Conservation (phyloP, 2,113 vertebrate genomes). For the Cnemophilus loriae region DNA sequence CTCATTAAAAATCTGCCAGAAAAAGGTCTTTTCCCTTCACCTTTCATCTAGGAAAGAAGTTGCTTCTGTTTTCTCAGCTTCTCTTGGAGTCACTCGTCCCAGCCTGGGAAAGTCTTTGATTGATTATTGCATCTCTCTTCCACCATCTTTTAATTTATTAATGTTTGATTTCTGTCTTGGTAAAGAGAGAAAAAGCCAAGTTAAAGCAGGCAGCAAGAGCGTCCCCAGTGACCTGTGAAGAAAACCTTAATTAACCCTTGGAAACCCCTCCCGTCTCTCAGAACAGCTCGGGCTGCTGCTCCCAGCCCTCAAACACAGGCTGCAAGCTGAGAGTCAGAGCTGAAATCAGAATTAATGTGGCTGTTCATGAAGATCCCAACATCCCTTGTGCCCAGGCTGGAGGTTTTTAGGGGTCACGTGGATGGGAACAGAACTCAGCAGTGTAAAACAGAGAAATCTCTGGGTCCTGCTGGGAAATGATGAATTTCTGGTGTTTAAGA, state of each 20-base stretch:
- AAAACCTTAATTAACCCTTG: neutral
- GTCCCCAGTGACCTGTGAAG: neutral
- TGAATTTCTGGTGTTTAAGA: neutral
- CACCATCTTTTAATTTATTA: neutral
- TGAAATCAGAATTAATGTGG: neutral
- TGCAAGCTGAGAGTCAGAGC: too few species aligned
- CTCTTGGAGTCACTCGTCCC: neutral
- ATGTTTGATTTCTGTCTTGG: neutral
- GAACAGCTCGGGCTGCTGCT: neutral
- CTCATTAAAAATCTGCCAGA: neutral
- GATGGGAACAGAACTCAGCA: neutral
- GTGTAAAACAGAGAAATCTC: rapidly evolving
- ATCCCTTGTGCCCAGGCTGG: neutral
- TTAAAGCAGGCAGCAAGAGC: neutral
- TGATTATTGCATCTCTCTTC: neutral
- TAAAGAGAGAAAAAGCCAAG: neutral
- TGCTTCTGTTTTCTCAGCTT: neutral
- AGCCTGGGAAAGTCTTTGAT: neutral
- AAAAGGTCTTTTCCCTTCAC: neutral
- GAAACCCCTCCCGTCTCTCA: neutral
- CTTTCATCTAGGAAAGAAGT: neutral
- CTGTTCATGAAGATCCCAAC: neutral
- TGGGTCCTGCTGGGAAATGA: too few species aligned
- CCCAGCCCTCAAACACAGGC: neutral
- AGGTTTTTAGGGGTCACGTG: rapidly evolving